Evolutionary conservation across 2,888 invertebrate genomes (phyloP).

Genomic region (Drosophila cognata): DNA sequence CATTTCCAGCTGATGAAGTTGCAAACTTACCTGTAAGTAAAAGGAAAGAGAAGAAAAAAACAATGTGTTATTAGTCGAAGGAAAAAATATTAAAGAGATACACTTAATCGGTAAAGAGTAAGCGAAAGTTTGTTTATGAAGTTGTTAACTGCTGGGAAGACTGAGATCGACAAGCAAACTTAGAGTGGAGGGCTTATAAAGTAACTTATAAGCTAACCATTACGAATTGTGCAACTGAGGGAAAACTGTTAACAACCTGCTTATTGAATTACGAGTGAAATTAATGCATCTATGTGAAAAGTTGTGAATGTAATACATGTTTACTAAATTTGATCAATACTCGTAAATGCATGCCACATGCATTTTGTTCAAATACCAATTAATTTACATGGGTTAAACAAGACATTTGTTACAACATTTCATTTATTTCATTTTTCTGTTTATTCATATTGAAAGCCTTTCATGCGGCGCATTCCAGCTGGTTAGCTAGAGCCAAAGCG

Average conservation of each 20-base stretch:
- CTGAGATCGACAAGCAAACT: not conserved
- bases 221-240: not conserved
- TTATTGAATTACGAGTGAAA: not conserved
- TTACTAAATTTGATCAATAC: not conserved
- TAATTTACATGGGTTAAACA: not conserved
- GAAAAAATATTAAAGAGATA: not conserved
- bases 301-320: not conserved
- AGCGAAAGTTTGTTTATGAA: not conserved
- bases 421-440: not conserved
- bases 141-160: too few relatives aligned
- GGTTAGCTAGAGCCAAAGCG: not conserved
- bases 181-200: not conserved
- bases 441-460: not conserved
- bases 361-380: not conserved
- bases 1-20: constrained; percentile 6
- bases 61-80: constrained; percentile 10
- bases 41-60: constrained; percentile 1
- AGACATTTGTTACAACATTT: constrained; percentile 11
- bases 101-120: not conserved
- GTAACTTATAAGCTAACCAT: not conserved
- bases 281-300: not conserved
- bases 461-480: constrained; percentile 3
- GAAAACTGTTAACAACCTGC: not conserved
- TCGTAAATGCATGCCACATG: not conserved
- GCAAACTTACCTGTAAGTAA: constrained; percentile 48